phyloP scores from a whole-genome alignment of 2,888 invertebrate genomes.

The Yponomeuta evonymella region DNA sequence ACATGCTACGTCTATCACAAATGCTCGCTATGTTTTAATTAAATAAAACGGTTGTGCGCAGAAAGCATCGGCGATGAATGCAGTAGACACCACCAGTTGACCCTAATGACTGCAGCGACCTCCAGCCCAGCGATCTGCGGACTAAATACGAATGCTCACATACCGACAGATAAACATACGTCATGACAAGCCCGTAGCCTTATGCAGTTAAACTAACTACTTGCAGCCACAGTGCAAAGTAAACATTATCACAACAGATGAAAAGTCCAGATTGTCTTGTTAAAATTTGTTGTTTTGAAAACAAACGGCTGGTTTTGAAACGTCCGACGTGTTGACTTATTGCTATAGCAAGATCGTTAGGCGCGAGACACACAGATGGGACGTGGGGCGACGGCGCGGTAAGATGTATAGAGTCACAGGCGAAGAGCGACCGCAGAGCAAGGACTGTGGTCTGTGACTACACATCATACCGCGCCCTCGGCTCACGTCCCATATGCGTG shows the following conservation, averaged over 20 bases:
- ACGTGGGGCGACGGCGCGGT: too few relatives aligned
- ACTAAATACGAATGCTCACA: constrained; percentile 15
- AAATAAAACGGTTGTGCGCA: background rate
- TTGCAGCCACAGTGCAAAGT: background rate
- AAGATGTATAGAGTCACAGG: too few relatives aligned
- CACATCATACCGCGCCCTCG: too few relatives aligned
- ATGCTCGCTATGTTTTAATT: background rate
- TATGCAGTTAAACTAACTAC: background rate
- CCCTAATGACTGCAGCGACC: constrained; percentile 61
- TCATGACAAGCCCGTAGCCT: background rate
- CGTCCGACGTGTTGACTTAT: background rate
- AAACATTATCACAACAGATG: background rate
- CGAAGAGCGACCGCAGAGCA: too few relatives aligned
- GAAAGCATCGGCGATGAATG: background rate
- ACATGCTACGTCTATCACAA: background rate
- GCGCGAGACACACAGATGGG: too few relatives aligned
- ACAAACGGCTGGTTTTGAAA: background rate
- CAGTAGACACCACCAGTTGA: constrained; percentile 37
- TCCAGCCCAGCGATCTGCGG: constrained; percentile 30
- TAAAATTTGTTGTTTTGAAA: background rate
- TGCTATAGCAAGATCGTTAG: background rate
- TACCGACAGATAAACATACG: constrained; percentile 9
- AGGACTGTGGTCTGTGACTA: too few relatives aligned
- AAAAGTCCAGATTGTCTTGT: background rate
- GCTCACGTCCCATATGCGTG: too few relatives aligned